Evolutionary conservation across 2,113 vertebrate genomes (phyloP), one percentile per base, ranked within the genome.

Genomic region (Eonycteris spelaea): DNA sequence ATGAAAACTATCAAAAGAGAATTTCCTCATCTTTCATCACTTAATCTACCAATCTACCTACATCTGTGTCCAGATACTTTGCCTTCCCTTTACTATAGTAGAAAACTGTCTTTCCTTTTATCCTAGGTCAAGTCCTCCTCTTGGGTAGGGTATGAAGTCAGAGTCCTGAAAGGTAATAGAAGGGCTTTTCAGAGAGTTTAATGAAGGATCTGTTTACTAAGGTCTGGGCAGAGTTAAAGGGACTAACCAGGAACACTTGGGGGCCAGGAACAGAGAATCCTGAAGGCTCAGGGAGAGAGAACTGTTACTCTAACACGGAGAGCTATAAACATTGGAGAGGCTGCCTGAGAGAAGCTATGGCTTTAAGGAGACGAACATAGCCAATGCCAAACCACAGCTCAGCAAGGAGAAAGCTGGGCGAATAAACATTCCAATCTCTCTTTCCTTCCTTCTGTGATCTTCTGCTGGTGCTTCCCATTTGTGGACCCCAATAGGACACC

Each of bases 1-100:
- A 91, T 94, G 38, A 88, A 68, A 84, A 78, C 19, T 65, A 71
- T n/a, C 68, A 82, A 75, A 53, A 93, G 55, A 85, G 28, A 94
- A 77, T 6, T 43, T 87, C 28, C 68, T 93, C 38, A 57, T 91
- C 18, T 83, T 87, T 91, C 11, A 85, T 28, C 18, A 43, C 24
- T 79, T 78, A 48, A 79, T 84, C 63, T 96, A 48, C 43, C 63
- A 84, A 38, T 38, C 18, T 84, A 22, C 83, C 28, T 78, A 26
- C 30, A 26, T 79, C 35, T 91, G 18, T 67, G 88, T 91, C 83
- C 24, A 43, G 30, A 70, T 71, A n/a, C 14, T 75, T 21, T 75
- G 74, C 14, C 6, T 82, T 95, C 43, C n/a, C 57, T 79, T 90
- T 93, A 38, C 45, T 93, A 59, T 80, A 80, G 70, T 79, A 40